A percentile compares a stretch with the other conserved stretches of the same genome.
Conservation (phyloP, 1,140 invertebrate species). For the Atta texana region DNA sequence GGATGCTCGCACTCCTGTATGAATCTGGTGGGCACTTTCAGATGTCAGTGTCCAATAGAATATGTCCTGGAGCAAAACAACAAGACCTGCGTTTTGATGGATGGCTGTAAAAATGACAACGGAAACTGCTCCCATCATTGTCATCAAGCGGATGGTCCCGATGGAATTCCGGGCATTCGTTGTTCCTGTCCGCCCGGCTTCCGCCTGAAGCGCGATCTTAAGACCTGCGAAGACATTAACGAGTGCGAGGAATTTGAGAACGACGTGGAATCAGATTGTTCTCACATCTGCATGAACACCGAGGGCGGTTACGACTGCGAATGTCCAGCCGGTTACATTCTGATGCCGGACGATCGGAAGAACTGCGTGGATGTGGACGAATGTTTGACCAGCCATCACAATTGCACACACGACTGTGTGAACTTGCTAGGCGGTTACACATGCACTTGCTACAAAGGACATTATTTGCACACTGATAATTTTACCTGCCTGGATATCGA, state of each 20-base stretch:
- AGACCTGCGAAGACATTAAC: constrained; percentile 92
- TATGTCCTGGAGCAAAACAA: constrained; percentile 81
- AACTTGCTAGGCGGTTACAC: constrained; percentile 89
- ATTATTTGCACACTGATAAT: constrained; percentile 90
- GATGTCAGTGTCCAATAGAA: constrained; percentile 86
- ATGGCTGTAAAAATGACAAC: constrained; percentile 83
- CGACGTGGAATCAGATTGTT: constrained; percentile 81
- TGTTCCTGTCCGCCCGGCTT: constrained; percentile 93
- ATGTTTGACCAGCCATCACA: constrained; percentile 89
- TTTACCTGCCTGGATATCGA: constrained; percentile 93
- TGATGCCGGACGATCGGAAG: constrained; percentile 88
- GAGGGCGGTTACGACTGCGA: constrained; percentile 93
- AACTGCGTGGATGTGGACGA: constrained; percentile 92
- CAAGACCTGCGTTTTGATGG: constrained; percentile 81
- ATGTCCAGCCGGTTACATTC: constrained; percentile 92
- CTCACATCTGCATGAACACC: constrained; percentile 90
- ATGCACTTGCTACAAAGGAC: constrained; percentile 92
- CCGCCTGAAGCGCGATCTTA: constrained; percentile 88
- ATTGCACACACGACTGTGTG: constrained; percentile 90
- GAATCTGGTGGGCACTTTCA: constrained; percentile 86
- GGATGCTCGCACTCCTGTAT: constrained; percentile 88
- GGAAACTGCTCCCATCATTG: constrained; percentile 87
- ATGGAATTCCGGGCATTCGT: constrained; percentile 86
- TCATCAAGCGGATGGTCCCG: constrained; percentile 87
- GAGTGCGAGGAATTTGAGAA: constrained; percentile 89